Evolutionary conservation across 1,140 invertebrate species (phyloP).

Genomic region (Trichogramma pretiosum): DNA sequence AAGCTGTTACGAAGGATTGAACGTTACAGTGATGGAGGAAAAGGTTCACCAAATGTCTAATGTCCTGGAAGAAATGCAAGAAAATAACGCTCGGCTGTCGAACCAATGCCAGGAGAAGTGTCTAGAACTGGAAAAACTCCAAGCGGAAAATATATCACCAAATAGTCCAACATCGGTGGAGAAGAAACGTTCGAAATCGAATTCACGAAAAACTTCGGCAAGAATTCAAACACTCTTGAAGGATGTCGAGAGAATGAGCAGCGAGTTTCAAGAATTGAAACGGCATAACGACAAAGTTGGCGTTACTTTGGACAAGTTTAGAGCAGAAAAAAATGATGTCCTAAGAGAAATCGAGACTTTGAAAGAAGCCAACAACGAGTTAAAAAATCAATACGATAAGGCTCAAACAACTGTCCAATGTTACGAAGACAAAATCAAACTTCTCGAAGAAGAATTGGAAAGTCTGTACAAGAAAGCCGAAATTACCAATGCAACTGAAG

Average conservation of each 20-base stretch:
- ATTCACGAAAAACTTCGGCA: slow-evolving; percentile 2
- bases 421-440: slow-evolving; percentile 16
- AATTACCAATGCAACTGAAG: background rate
- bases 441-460: slow-evolving; percentile 23
- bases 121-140: slow-evolving; percentile 24
- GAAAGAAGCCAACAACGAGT: slow-evolving; percentile 8
- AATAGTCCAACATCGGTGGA: background rate
- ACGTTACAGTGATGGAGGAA: slow-evolving; percentile 25
- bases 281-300: background rate
- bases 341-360: slow-evolving; percentile 1
- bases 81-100: slow-evolving; percentile 19
- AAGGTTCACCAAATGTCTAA: slow-evolving; percentile 20
- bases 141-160: background rate
- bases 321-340: background rate
- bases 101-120: slow-evolving; percentile 23
- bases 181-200: background rate
- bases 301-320: background rate
- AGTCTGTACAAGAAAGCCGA: slow-evolving; percentile 22
- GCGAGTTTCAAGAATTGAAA: slow-evolving; percentile 15
- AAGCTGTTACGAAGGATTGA: slow-evolving; percentile 17
- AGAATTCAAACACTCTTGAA: slow-evolving; percentile 15
- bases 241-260: slow-evolving; percentile 11
- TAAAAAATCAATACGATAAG: slow-evolving; percentile 13
- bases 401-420: slow-evolving; percentile 2
- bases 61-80: slow-evolving; percentile 24